These are phyloP conservation scores for Drosophila equinoxialis DNA, from an alignment of 1,140 invertebrate species.

Conservation along the genomic window DNA sequence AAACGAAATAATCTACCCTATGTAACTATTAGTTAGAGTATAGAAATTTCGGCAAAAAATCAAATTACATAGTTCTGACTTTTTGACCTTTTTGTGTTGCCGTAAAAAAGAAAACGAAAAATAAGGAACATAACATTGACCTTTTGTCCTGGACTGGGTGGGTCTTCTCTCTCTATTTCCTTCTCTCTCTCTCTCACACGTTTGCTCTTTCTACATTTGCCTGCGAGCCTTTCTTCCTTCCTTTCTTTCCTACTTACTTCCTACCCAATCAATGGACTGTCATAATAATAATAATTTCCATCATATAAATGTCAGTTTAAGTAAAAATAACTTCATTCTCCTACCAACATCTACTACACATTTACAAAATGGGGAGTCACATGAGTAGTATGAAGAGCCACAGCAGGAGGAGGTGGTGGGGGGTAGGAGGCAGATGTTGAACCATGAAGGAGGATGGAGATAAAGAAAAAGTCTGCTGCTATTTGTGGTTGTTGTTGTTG, in stretches of 20 bases:
- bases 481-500: slow-evolving; percentile 8
- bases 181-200: neutral
- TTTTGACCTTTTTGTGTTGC: neutral
- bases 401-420: neutral
- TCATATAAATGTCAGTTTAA: slow-evolving; percentile 67
- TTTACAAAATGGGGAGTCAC: slow-evolving; percentile 17
- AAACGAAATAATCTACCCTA: too few species aligned
- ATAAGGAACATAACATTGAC: slow-evolving; percentile 12
- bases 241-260: neutral
- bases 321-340: slow-evolving; percentile 77
- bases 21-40: neutral
- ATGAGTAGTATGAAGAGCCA: neutral
- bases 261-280: slow-evolving; percentile 17
- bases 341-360: slow-evolving; percentile 13
- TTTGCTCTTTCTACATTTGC: neutral
- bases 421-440: neutral
- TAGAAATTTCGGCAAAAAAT: neutral
- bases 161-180: neutral
- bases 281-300: slow-evolving; percentile 50
- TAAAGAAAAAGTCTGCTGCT: neutral
- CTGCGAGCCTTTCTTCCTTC: slow-evolving; percentile 2
- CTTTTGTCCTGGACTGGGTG: slow-evolving; percentile 12
- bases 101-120: slow-evolving; percentile 1
- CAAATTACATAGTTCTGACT: neutral
- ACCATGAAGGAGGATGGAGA: neutral